A percentile compares a stretch with the other conserved stretches of the same genome.
Conservation (phyloP, 2,888 invertebrate genomes). For the Leptinotarsa tumamoca region DNA sequence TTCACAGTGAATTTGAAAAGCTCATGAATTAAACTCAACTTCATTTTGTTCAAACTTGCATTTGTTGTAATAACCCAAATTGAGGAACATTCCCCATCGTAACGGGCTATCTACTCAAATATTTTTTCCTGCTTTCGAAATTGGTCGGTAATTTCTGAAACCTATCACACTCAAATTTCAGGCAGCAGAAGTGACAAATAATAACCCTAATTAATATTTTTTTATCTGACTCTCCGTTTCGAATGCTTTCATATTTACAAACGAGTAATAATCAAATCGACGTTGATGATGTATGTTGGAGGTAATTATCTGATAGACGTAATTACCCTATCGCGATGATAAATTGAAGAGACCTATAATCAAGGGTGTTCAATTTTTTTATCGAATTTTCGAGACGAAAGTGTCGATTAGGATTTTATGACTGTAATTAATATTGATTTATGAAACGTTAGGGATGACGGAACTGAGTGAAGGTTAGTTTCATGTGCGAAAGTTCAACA, state of each 20-base stretch:
- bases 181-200: neutral
- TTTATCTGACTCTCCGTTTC: neutral
- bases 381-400: neutral
- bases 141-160: neutral
- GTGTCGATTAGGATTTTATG: neutral
- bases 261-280: neutral
- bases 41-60: too few relatives aligned
- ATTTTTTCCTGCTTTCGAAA: neutral
- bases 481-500: too few relatives aligned
- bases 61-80: too few relatives aligned
- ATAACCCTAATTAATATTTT: slow-evolving; percentile 4
- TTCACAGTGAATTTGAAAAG: too few relatives aligned
- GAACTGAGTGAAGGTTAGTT: too few relatives aligned
- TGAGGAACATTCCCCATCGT: too few relatives aligned
- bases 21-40: too few relatives aligned
- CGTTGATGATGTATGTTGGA: neutral
- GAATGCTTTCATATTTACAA: neutral
- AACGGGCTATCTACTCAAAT: too few relatives aligned
- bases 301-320: slow-evolving; percentile 1
- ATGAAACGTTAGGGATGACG: too few relatives aligned
- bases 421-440: neutral
- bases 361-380: neutral
- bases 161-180: neutral
- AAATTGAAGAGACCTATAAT: slow-evolving; percentile 2
- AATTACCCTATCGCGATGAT: slow-evolving; percentile 1